phyloP scores from a whole-genome alignment of 1,140 invertebrate species.

The Galleria mellonella region DNA sequence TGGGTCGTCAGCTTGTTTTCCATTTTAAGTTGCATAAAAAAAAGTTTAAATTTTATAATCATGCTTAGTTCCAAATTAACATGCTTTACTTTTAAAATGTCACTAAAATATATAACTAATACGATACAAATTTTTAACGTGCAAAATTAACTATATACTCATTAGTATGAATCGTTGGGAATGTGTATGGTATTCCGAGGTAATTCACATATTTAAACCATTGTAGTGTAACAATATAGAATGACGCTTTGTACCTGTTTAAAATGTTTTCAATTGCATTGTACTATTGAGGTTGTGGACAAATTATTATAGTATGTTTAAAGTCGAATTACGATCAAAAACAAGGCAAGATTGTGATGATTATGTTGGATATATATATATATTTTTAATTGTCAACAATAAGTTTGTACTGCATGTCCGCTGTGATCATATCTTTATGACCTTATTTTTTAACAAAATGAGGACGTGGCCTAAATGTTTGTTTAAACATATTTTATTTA shows the following conservation, averaged over 20 bases:
- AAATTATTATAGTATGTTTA: conserved; percentile 4
- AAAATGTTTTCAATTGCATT: conserved; percentile 3
- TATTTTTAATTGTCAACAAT: too few relatives aligned
- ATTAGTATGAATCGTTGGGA: conserved; percentile 23
- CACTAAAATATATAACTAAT: neutral
- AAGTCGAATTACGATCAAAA: conserved; percentile 10
- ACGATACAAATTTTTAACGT: neutral
- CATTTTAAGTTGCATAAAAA: too few relatives aligned
- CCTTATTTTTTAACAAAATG: too few relatives aligned
- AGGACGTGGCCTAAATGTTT: too few relatives aligned
- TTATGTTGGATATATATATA: neutral
- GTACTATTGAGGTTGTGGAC: neutral
- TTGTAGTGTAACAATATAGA: conserved; percentile 4
- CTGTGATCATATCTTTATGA: too few relatives aligned
- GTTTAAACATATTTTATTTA: too few relatives aligned
- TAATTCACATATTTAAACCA: conserved; percentile 31
- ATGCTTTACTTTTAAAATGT: neutral
- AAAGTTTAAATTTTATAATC: too few relatives aligned
- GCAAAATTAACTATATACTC: conserved; percentile 17
- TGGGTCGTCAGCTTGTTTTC: too few relatives aligned
- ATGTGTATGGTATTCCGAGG: conserved; percentile 31
- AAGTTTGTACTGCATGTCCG: too few relatives aligned
- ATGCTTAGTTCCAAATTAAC: neutral
- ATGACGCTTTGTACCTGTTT: neutral
- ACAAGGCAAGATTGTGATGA: too few relatives aligned